A percentile compares a stretch with the other conserved stretches of the same genome.
These are phyloP conservation scores for Zoanthus solanderi DNA, from an alignment of 92 coral and sea anemone genomes.

Conservation along the genomic window DNA sequence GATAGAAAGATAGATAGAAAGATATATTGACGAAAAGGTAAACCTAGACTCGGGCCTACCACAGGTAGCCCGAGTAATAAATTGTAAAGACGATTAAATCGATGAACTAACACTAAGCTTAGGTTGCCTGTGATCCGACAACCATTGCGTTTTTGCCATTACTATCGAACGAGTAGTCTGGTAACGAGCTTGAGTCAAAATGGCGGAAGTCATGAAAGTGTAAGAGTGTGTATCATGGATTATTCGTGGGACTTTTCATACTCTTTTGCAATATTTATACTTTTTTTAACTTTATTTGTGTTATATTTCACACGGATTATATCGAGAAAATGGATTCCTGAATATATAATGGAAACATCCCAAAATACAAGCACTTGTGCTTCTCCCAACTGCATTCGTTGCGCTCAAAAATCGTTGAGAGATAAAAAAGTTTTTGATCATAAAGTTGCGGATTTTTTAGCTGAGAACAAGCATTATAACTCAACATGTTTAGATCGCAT, in stretches of 20 bases:
- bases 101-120: too few relatives aligned
- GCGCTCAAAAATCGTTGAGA: slow-evolving; percentile 45
- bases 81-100: too few relatives aligned
- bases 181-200: neutral
- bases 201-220: neutral
- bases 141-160: too few relatives aligned
- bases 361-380: slow-evolving; percentile 50
- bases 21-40: too few relatives aligned
- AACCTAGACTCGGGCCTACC: too few relatives aligned
- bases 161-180: neutral
- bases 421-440: slow-evolving; percentile 43
- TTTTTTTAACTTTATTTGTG: slow-evolving; percentile 5
- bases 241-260: slow-evolving; percentile 8
- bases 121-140: too few relatives aligned
- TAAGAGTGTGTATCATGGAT: neutral
- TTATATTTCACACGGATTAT: neutral
- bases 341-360: neutral
- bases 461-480: slow-evolving; percentile 9
- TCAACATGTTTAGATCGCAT: slow-evolving; percentile 57
- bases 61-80: too few relatives aligned
- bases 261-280: neutral
- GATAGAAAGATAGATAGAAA: too few relatives aligned
- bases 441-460: slow-evolving; percentile 63
- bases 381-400: slow-evolving; percentile 70
- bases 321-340: neutral